Percentiles rank a stretch among this genome's conserved stretches.
phyloP scores from a whole-genome alignment of 2,888 invertebrate genomes.

The Pinctada fucata region DNA sequence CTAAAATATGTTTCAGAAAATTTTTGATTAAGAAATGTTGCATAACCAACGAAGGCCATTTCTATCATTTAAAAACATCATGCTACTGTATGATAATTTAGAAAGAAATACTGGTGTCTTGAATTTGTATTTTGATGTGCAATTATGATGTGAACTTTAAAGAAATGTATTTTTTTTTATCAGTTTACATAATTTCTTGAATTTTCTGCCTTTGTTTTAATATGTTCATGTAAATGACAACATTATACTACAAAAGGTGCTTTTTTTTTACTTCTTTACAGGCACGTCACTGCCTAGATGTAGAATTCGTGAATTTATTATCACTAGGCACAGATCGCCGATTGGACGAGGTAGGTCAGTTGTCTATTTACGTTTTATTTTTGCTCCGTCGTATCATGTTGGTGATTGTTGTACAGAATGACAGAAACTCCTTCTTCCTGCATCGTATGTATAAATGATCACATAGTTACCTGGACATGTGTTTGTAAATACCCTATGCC shows the following conservation, averaged over 20 bases:
- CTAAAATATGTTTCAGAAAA: not conserved
- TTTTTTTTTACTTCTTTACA: conserved; percentile 72
- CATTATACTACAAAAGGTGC: not conserved
- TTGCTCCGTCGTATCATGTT: not conserved
- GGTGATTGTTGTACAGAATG: conserved; percentile 6
- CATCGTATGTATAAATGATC: conserved; percentile 16
- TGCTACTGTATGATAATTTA: no score
- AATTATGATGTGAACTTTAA: no score
- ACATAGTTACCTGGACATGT: not conserved
- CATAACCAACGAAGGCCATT: no score
- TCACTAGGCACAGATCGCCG: conserved; percentile 87
- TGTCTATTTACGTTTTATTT: conserved; percentile 7
- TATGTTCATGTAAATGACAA: no score
- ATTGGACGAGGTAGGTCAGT: conserved; percentile 75
- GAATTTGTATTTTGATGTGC: no score
- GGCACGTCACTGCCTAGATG: conserved; percentile 93
- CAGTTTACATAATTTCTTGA: no score
- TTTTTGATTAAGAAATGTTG: no score
- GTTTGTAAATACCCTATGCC: not conserved
- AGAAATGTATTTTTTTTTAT: no score
- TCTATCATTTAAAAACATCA: no score
- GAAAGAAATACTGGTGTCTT: no score
- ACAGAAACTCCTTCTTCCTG: not conserved
- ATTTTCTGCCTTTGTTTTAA: no score
- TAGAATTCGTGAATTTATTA: conserved; percentile 92